These are phyloP conservation scores for Anolis carolinensis DNA, from an alignment of 2,113 vertebrate genomes.

Conservation along the genomic window DNA sequence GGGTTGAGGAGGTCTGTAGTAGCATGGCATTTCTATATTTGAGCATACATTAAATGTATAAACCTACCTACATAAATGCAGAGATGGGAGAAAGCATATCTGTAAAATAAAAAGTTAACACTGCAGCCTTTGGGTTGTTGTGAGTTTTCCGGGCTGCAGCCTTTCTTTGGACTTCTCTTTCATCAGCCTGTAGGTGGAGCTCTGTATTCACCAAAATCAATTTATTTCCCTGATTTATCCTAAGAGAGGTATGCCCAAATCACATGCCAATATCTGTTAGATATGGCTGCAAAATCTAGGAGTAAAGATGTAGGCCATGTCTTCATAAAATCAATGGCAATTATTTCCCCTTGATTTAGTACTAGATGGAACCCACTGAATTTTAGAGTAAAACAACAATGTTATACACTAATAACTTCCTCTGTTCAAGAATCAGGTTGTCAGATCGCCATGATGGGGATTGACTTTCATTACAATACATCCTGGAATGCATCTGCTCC, in stretches of 20 bases:
- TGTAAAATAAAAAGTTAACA: neutral
- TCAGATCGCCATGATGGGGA: too few species aligned
- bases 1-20: neutral
- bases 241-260: slow-evolving; percentile 6
- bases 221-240: slow-evolving; percentile 33
- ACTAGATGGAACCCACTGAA: neutral
- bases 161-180: slow-evolving; percentile 51
- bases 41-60: neutral
- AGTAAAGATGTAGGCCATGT: neutral
- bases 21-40: neutral
- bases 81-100: neutral
- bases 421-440: neutral
- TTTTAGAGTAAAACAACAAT: neutral
- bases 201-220: slow-evolving; percentile 74
- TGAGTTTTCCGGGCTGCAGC: too few species aligned
- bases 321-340: neutral
- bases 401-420: neutral
- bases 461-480: neutral
- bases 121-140: rapidly evolving
- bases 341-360: neutral
- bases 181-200: slow-evolving; percentile 79
- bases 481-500: neutral
- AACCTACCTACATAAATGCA: neutral
- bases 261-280: slow-evolving; percentile 35
- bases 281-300: neutral